These are phyloP conservation scores for Leptonema lineaticorne DNA, from an alignment of 1,140 invertebrate genomes.

Conservation along the genomic window DNA sequence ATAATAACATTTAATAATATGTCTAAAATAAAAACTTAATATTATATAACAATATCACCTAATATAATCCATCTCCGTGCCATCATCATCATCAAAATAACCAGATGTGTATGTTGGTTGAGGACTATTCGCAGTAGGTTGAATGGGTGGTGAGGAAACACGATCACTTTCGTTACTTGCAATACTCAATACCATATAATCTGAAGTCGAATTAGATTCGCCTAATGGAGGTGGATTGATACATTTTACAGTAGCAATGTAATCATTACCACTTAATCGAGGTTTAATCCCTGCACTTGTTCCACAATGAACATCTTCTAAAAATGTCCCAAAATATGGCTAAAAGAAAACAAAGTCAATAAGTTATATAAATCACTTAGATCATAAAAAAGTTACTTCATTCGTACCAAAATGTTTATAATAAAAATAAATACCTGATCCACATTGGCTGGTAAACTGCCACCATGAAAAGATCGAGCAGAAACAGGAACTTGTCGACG, in stretches of 20 bases:
- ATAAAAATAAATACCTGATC: constrained; percentile 48
- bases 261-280: constrained; percentile 41
- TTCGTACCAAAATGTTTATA: not conserved
- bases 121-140: not conserved
- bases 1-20: not conserved
- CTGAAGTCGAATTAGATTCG: constrained; percentile 40
- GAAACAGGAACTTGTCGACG: constrained; percentile 47
- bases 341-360: constrained; percentile 13
- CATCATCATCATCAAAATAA: constrained; percentile 16
- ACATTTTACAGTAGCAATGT: constrained; percentile 55
- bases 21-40: not conserved
- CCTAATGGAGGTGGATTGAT: constrained; percentile 54
- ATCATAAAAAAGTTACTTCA: not conserved
- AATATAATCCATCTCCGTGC: constrained; percentile 20
- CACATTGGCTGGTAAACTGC: constrained; percentile 54
- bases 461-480: constrained; percentile 50
- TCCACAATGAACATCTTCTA: constrained; percentile 43
- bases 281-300: not conserved
- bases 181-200: constrained; percentile 17
- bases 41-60: constrained; percentile 8
- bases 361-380: no score
- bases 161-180: constrained; percentile 10
- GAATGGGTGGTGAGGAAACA: constrained; percentile 46
- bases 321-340: constrained; percentile 38
- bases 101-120: constrained; percentile 12